Evolutionary conservation across 2,888 invertebrate genomes (phyloP).

Genomic region (Andricus quercusramuli): DNA sequence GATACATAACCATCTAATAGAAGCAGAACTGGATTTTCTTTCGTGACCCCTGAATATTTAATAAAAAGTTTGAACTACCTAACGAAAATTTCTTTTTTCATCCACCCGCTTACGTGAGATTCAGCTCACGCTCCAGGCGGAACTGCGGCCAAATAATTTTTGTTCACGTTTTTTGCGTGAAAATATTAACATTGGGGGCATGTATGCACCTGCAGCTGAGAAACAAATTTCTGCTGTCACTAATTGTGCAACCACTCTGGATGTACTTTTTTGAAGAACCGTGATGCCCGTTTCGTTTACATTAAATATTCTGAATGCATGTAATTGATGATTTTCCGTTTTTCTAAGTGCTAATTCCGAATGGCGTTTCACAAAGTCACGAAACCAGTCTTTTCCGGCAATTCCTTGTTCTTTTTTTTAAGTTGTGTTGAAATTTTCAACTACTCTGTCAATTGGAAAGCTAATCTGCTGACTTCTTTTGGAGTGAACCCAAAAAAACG

Average conservation of each 20-base stretch:
- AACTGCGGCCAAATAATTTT: background rate
- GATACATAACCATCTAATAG: too few relatives aligned
- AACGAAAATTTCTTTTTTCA: too few relatives aligned
- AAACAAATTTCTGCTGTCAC: background rate
- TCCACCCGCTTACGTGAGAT: background rate
- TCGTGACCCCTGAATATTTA: too few relatives aligned
- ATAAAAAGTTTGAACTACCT: too few relatives aligned
- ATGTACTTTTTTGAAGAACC: background rate
- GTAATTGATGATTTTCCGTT: too few relatives aligned
- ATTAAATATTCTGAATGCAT: too few relatives aligned
- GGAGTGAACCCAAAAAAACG: background rate
- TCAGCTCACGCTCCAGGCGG: background rate
- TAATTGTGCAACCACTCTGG: background rate
- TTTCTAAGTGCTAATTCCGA: too few relatives aligned
- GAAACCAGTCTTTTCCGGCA: too few relatives aligned
- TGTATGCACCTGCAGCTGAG: background rate
- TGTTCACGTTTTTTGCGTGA: background rate
- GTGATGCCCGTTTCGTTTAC: background rate
- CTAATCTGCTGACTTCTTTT: background rate
- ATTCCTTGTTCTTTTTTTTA: too few relatives aligned
- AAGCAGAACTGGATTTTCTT: too few relatives aligned
- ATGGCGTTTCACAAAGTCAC: too few relatives aligned
- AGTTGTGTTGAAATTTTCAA: background rate
- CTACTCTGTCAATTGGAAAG: background rate
- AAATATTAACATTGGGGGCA: background rate